A percentile compares a stretch with the other conserved stretches of the same genome.
Evolutionary conservation across 2,113 vertebrate genomes (phyloP).

Genomic region (Laterallus jamaicensis): DNA sequence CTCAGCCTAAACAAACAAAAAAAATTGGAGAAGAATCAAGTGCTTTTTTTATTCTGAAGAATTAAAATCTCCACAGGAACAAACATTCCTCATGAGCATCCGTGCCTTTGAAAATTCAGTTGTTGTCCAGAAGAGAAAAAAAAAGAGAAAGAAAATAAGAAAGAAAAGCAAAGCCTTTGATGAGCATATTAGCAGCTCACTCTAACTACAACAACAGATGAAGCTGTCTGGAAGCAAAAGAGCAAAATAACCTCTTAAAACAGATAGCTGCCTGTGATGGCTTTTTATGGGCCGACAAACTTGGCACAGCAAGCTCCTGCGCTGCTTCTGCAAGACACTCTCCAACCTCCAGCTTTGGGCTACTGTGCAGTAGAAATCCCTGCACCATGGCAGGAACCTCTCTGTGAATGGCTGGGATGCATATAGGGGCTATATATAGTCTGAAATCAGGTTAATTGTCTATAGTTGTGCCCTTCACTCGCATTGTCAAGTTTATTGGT

Average conservation of each 20-base stretch:
- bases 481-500: neutral
- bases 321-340: neutral
- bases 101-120: neutral
- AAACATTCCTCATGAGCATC: neutral
- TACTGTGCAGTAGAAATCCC: neutral
- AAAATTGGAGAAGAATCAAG: conserved; percentile 9
- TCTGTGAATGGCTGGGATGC: neutral
- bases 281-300: neutral
- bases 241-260: conserved; percentile 13
- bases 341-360: neutral
- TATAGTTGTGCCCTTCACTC: neutral
- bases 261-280: neutral
- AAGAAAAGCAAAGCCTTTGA: neutral
- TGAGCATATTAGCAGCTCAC: neutral
- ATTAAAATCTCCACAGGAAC: neutral
- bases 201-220: neutral
- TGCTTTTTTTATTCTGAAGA: neutral
- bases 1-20: conserved; percentile 42
- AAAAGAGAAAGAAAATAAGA: neutral
- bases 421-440: neutral
- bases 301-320: neutral
- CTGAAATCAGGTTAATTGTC: conserved; percentile 34
- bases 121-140: neutral
- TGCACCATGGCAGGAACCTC: neutral
- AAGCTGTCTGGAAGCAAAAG: neutral